These are phyloP conservation scores for Callosobruchus maculatus DNA, from an alignment of 2,888 invertebrate species.

Conservation along the genomic window DNA sequence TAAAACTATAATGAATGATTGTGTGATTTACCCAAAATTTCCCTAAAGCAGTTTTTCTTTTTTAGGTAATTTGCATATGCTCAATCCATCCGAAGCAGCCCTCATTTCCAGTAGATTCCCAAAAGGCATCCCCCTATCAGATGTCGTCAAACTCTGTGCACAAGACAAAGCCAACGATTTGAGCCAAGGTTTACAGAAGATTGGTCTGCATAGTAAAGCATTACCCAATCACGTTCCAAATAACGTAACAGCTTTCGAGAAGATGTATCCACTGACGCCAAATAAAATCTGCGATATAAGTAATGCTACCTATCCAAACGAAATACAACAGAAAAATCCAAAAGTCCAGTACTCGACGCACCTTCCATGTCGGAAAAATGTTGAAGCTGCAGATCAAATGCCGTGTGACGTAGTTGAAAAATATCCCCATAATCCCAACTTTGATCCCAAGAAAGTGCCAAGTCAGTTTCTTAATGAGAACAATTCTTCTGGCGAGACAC, in stretches of 20 bases:
- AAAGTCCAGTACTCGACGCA: background rate
- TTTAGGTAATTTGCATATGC: slow-evolving; percentile 21
- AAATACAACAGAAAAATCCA: background rate
- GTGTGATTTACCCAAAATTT: background rate
- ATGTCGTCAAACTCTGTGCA: slow-evolving; percentile 37
- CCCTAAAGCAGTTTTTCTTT: background rate
- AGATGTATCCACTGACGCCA: no score
- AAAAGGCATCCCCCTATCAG: slow-evolving; percentile 34
- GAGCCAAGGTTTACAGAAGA: slow-evolving; percentile 12
- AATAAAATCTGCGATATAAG: background rate
- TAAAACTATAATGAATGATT: no score
- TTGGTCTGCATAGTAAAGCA: slow-evolving; percentile 13
- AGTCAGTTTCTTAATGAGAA: slow-evolving; percentile 1
- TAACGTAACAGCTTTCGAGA: background rate
- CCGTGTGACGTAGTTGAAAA: background rate
- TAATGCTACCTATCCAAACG: background rate
- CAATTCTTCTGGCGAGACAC: no score
- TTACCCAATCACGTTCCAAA: slow-evolving; percentile 12
- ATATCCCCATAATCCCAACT: slow-evolving; percentile 20
- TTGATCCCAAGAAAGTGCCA: slow-evolving; percentile 4
- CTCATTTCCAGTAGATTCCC: slow-evolving; percentile 35
- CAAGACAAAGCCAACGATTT: slow-evolving; percentile 16
- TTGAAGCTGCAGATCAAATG: background rate
- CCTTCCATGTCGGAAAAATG: background rate
- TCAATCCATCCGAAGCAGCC: slow-evolving; percentile 27